Evolutionary conservation across 2,797 vertebrate species (phyloP).

Genomic region (Uromys caudimaculatus): DNA sequence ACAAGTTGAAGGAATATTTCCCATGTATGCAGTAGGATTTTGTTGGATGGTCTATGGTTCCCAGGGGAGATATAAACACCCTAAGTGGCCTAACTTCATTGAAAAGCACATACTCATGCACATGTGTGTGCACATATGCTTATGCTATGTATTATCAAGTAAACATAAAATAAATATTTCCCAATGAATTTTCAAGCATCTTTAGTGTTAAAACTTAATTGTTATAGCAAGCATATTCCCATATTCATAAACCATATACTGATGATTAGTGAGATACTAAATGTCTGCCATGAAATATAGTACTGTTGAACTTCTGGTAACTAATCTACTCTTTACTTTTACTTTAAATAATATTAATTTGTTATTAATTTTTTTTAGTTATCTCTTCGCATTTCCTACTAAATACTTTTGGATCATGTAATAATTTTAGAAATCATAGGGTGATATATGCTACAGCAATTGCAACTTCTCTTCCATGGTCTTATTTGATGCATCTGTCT

Average conservation of each 20-base stretch:
- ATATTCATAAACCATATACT: neutral
- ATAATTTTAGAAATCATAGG: neutral
- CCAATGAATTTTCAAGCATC: neutral
- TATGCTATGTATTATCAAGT: neutral
- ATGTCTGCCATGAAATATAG: neutral
- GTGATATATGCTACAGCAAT: neutral
- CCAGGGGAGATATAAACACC: neutral
- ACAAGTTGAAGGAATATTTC: neutral
- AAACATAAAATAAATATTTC: neutral
- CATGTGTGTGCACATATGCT: neutral
- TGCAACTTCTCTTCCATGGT: neutral
- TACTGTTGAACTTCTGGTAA: neutral
- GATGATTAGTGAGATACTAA: neutral
- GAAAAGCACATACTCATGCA: neutral
- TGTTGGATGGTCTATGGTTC: neutral
- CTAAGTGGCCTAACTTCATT: neutral
- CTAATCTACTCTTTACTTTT: slow-evolving; percentile 23
- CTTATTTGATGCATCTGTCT: neutral
- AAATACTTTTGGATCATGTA: slow-evolving; percentile 13
- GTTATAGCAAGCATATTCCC: neutral
- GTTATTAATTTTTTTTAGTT: slow-evolving; percentile 5
- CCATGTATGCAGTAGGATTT: neutral
- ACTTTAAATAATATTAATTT: slow-evolving; percentile 40
- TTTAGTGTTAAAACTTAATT: neutral
- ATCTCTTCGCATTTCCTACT: slow-evolving; percentile 7